phyloP scores from a whole-genome alignment of 2,113 vertebrate genomes.

The Coregonus clupeaformis region DNA sequence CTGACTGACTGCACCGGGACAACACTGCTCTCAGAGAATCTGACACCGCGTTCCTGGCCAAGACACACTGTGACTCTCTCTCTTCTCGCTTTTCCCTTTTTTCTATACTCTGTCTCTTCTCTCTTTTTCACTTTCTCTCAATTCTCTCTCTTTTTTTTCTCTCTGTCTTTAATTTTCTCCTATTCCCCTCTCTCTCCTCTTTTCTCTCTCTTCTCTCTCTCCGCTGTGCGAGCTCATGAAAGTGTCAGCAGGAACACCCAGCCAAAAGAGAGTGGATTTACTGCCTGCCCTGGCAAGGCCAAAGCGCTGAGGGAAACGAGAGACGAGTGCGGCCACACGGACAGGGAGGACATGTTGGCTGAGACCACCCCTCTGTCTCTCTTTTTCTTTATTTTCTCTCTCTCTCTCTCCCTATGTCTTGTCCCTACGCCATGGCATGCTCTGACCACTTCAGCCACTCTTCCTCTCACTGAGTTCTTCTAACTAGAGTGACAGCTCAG shows the following conservation, averaged over 20 bases:
- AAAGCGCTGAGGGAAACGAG: conserved; percentile 14
- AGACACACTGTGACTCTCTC: conserved; percentile 31
- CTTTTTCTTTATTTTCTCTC: background rate
- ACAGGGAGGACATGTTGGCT: background rate
- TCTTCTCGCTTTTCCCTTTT: background rate
- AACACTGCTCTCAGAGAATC: conserved; percentile 40
- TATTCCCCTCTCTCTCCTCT: conserved; percentile 1
- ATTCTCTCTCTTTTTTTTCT: conserved; percentile 1
- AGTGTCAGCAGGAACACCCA: conserved; percentile 41
- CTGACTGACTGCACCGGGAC: conserved; percentile 38
- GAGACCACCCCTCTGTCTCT: background rate
- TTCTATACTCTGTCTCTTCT: background rate
- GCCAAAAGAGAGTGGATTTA: conserved; percentile 48
- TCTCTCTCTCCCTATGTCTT: background rate
- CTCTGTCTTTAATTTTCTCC: conserved; percentile 14
- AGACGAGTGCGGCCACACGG: background rate
- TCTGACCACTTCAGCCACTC: background rate
- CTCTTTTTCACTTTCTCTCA: background rate
- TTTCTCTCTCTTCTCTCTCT: conserved; percentile 9
- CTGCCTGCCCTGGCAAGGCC: conserved; percentile 30
- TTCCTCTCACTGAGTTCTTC: background rate
- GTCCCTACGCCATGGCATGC: background rate
- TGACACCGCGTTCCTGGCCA: conserved; percentile 31
- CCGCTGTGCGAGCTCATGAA: conserved; percentile 37
- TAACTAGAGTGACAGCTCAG: background rate